A percentile compares a stretch with the other conserved stretches of the same genome.
phyloP scores from a whole-genome alignment of 2,113 vertebrate species.

The Hassar affinis region DNA sequence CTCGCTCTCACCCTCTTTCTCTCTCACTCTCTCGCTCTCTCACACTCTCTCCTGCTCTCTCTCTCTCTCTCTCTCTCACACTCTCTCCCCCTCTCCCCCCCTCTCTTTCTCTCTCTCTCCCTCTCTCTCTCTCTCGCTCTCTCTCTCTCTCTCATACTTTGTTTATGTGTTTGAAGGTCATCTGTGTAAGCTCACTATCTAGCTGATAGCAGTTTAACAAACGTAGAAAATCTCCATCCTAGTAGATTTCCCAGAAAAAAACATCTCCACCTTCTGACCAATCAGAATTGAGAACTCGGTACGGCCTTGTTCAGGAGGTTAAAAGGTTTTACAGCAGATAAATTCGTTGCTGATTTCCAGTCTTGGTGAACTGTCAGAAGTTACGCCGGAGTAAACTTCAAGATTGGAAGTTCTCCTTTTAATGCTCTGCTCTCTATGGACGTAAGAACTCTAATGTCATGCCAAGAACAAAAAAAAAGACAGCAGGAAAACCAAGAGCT shows the following conservation, averaged over 20 bases:
- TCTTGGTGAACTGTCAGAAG: neutral
- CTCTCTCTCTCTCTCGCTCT: no score
- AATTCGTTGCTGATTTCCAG: neutral
- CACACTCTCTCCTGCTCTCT: no score
- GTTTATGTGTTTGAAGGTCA: constrained; percentile 20
- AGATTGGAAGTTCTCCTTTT: neutral
- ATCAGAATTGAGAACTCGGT: neutral
- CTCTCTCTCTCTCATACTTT: no score
- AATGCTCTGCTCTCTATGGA: neutral
- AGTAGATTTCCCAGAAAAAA: no score
- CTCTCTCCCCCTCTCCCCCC: no score
- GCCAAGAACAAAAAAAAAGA: neutral
- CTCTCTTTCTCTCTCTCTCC: no score
- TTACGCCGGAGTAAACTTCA: neutral
- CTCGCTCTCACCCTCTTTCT: no score
- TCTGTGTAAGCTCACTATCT: constrained; percentile 38
- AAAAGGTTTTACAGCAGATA: neutral
- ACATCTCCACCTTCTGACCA: neutral
- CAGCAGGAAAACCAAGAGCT: neutral
- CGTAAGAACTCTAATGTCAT: neutral
- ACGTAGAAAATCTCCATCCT: neutral
- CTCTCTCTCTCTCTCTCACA: no score
- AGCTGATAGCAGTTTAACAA: constrained; percentile 17
- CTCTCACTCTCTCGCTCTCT: no score
- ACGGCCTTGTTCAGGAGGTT: neutral